Evolutionary conservation across 2,888 invertebrate species (phyloP).

Genomic region (Megastigmus dorsalis): DNA sequence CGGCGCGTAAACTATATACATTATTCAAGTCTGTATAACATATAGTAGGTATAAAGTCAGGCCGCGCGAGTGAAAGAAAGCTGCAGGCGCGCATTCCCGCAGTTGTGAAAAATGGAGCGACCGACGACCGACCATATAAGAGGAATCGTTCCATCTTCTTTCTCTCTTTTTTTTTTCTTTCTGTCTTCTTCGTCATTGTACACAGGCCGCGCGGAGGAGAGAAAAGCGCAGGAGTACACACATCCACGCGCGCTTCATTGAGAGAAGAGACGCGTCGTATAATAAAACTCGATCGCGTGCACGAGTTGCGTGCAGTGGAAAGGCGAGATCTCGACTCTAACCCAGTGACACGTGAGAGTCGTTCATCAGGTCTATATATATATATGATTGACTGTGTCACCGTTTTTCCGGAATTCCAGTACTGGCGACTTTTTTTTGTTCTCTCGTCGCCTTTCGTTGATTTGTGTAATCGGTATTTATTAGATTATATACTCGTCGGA

Average conservation of each 20-base stretch:
- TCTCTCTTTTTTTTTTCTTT: slow-evolving; percentile 8
- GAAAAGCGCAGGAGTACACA: too few species aligned
- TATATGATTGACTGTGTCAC: too few species aligned
- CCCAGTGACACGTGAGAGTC: slow-evolving; percentile 36
- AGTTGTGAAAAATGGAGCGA: slow-evolving; percentile 13
- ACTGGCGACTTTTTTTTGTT: too few species aligned
- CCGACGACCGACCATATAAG: not conserved
- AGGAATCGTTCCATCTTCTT: not conserved
- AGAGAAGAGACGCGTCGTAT: not conserved
- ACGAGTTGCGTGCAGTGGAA: not conserved
- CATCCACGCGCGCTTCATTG: not conserved
- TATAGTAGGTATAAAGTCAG: too few species aligned
- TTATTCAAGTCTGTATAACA: too few species aligned
- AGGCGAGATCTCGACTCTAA: not conserved
- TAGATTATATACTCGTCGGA: too few species aligned
- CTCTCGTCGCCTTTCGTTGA: too few species aligned
- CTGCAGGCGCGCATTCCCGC: not conserved
- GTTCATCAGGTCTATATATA: too few species aligned
- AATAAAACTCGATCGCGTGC: not conserved
- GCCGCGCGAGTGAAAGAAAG: too few species aligned
- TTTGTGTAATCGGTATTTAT: too few species aligned
- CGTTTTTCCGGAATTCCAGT: too few species aligned
- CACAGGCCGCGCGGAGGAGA: not conserved
- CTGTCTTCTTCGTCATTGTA: not conserved
- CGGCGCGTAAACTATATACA: too few species aligned